Base-by-base conservation (phyloP, 1,140 invertebrate species). In the Aphaenogaster floridana region DNA sequence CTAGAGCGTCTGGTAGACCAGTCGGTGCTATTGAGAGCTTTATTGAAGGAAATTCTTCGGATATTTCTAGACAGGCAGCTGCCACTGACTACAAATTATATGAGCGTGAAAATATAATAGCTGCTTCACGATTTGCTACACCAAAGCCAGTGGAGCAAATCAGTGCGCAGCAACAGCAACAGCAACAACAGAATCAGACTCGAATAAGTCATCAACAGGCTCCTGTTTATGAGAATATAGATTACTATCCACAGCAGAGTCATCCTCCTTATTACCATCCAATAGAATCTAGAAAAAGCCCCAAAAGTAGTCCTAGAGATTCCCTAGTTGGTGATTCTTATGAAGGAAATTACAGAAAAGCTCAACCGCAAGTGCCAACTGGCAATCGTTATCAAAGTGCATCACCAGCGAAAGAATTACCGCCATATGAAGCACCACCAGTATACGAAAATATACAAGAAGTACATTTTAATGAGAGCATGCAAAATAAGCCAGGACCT, bases 151-250 rank as follows among this genome's bases (percentile, higher is more conserved):
- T 97, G 11, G 97, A 98, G 90, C 95, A 95, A 80, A 92, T 96
- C 59, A 94, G 91, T 74, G 90, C 87, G 0, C 92, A 92, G 17
- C 88, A 88, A 15, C 92, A 91, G 8, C 89, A 91, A 9, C 89
- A 92, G 17, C 87, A 92, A 6, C 93, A 93, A 52, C 92, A 90
- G 21, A 90, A 57, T 86, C 91, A 91, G 17, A 63, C 48, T 34
- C 88, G 88, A 0, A 50, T 68, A 21, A 91, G 86, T 17, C 93
- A 92, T 45, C 93, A 94, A n/a, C 92, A 94, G 83, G 96, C 96
- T 71, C 97, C 97, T 45, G 97, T 98, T 36, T 98, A 98, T 93
- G 98, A 98, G 94, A 98, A 98, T 94, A 96, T 98, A 59, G 97
- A 98, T 86, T 98, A 97, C 94, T 98, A 97, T 95, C 95, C 96